These are phyloP conservation scores for Brachionus asplanchnoidis DNA, from an alignment of 1,140 invertebrate genomes.

Conservation along the genomic window DNA sequence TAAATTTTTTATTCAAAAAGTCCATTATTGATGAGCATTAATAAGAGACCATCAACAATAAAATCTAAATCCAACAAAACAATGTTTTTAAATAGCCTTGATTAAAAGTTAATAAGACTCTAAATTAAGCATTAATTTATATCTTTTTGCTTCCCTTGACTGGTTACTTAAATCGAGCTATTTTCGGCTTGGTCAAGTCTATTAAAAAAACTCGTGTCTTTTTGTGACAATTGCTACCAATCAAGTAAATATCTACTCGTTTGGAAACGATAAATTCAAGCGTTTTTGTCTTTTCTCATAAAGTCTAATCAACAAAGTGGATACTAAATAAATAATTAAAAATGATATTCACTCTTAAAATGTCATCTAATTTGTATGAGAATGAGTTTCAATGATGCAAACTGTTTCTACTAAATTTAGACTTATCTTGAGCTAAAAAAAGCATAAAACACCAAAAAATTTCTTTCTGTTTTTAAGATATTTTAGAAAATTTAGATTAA, in stretches of 20 bases:
- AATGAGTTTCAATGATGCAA: neutral
- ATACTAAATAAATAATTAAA: neutral
- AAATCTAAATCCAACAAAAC: neutral
- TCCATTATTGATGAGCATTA: neutral
- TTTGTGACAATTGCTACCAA: neutral
- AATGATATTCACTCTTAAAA: neutral
- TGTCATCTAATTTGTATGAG: neutral
- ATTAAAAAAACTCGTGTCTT: neutral
- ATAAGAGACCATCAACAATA: neutral
- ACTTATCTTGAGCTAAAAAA: neutral
- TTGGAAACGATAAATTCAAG: neutral
- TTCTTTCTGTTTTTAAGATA: neutral
- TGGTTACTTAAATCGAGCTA: neutral
- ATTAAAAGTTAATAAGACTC: neutral
- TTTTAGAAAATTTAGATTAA: neutral
- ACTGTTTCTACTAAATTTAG: neutral
- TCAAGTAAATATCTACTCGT: neutral
- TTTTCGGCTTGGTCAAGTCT: neutral
- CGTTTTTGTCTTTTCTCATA: neutral
- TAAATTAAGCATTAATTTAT: neutral
- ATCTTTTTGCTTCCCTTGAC: neutral
- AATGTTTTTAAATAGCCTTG: conserved; percentile 3
- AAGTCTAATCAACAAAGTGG: neutral
- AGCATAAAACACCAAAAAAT: neutral
- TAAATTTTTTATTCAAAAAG: neutral